Conservation (phyloP, 2,113 vertebrate genomes). For the Isurus oxyrinchus region DNA sequence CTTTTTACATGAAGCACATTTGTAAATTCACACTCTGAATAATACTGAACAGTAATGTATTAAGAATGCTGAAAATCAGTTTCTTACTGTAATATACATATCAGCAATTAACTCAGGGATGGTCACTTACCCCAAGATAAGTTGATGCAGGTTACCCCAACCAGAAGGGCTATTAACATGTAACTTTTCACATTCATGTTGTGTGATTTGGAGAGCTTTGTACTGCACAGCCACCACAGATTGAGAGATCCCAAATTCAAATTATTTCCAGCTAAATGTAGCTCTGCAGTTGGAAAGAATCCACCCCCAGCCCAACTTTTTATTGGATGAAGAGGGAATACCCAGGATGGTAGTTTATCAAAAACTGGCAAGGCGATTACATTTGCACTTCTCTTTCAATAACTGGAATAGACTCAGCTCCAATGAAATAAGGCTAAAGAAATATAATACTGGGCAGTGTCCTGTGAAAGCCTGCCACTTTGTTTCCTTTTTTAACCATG, state of each 20-base stretch:
- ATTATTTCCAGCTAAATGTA: slow-evolving; percentile 20
- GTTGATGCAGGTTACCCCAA: slow-evolving; percentile 3
- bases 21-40: background rate
- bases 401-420: background rate
- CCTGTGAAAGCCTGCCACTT: background rate
- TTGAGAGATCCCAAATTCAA: slow-evolving; percentile 29
- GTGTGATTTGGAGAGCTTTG: background rate
- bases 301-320: slow-evolving; percentile 32
- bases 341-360: slow-evolving; percentile 32
- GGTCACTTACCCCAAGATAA: background rate
- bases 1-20: background rate
- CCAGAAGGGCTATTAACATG: background rate
- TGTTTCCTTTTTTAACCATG: background rate
- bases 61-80: background rate
- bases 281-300: slow-evolving; percentile 20
- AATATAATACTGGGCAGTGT: background rate
- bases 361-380: slow-evolving; percentile 9
- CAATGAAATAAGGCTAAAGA: background rate
- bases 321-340: slow-evolving; percentile 26
- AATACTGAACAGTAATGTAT: background rate
- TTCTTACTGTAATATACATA: background rate
- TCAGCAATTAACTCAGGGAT: background rate
- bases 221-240: background rate
- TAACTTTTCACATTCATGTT: slow-evolving; percentile 22
- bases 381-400: slow-evolving; percentile 4